Conservation (phyloP, 2,888 invertebrate genomes). For the Elmis aenea region DNA sequence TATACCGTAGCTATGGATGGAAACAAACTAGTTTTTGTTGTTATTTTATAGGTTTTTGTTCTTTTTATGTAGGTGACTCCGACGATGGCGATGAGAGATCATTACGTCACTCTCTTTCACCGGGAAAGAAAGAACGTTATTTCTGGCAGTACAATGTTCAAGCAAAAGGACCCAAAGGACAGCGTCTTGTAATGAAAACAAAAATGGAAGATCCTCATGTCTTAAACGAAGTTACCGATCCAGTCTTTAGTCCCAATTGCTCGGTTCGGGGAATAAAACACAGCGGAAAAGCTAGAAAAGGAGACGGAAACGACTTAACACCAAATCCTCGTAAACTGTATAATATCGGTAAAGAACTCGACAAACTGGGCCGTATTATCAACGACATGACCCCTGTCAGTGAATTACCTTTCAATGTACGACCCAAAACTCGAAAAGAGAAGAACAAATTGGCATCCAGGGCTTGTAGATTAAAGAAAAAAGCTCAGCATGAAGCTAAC, state of each 20-base stretch:
- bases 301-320: constrained; percentile 95
- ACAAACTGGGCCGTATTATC: constrained; percentile 84
- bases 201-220: constrained; percentile 89
- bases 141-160: constrained; percentile 99
- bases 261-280: constrained; percentile 86
- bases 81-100: constrained; percentile 59
- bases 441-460: constrained; percentile 97
- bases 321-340: constrained; percentile 90
- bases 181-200: constrained; percentile 77
- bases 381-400: constrained; percentile 95
- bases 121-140: constrained; percentile 71
- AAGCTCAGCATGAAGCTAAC: constrained; percentile 98
- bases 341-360: constrained; percentile 86
- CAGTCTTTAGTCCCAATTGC: constrained; percentile 91
- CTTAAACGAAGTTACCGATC: constrained; percentile 86
- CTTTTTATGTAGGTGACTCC: constrained; percentile 50
- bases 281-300: constrained; percentile 84
- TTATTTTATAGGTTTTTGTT: background rate
- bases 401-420: constrained; percentile 82
- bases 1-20: too few relatives aligned
- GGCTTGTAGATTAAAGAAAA: constrained; percentile 95
- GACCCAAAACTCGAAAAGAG: constrained; percentile 92
- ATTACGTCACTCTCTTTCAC: constrained; percentile 23
- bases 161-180: constrained; percentile 95
- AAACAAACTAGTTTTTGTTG: too few relatives aligned